These are phyloP conservation scores for Girardinichthys multiradiatus DNA, from an alignment of 2,113 vertebrate species.

Conservation along the genomic window DNA sequence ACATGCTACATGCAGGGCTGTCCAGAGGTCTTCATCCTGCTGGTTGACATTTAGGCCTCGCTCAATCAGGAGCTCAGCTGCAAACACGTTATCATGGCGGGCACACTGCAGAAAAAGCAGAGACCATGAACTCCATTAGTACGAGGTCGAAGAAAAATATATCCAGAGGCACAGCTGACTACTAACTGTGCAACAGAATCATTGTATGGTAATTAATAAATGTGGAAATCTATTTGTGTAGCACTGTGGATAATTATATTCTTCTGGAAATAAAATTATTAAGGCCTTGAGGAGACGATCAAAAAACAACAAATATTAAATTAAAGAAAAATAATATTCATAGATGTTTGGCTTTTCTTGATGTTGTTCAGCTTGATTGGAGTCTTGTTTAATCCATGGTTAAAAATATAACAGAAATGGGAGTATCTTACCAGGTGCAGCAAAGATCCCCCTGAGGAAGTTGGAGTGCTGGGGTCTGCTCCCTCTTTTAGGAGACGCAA, in stretches of 20 bases:
- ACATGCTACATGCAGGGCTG: conserved; percentile 91
- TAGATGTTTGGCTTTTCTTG: background rate
- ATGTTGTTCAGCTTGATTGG: background rate
- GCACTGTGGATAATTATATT: background rate
- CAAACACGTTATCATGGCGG: conserved; percentile 92
- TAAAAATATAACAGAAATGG: background rate
- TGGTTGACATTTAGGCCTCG: conserved; percentile 90
- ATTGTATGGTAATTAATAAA: background rate
- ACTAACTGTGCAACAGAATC: background rate
- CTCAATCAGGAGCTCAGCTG: conserved; percentile 91
- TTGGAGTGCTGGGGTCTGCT: conserved; percentile 80
- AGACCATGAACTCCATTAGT: background rate
- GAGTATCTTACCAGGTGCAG: conserved; percentile 90
- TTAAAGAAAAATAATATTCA: background rate
- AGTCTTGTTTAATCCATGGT: background rate
- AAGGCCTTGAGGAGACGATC: background rate
- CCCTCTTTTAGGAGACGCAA: conserved; percentile 90
- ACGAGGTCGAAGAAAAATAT: background rate
- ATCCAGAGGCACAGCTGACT: background rate
- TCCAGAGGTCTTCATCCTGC: conserved; percentile 96
- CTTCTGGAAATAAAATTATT: conserved; percentile 15
- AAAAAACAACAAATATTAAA: background rate
- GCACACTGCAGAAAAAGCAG: conserved; percentile 84
- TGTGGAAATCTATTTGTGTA: background rate
- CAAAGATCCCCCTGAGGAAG: conserved; percentile 89